Conservation (phyloP, 2,888 invertebrate species). For the Cephus nigrinus region DNA sequence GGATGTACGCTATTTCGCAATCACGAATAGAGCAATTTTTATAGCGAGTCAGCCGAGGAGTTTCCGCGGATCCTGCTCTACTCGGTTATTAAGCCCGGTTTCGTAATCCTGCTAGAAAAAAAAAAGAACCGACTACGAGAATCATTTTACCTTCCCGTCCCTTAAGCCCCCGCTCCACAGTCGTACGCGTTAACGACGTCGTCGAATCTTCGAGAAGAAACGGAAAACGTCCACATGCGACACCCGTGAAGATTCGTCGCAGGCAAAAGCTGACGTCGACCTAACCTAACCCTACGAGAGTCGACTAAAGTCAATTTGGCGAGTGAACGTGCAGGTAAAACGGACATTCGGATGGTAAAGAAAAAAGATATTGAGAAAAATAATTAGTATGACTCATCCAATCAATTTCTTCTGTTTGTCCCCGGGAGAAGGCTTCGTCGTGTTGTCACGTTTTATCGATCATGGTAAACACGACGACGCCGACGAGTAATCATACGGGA, state of each 20-base stretch:
- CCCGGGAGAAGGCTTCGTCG: neutral
- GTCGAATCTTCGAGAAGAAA: constrained; percentile 24
- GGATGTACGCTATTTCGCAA: constrained; percentile 65
- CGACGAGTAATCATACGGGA: neutral
- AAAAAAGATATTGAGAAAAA: neutral
- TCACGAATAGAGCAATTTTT: constrained; percentile 62
- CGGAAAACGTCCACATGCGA: too few relatives aligned
- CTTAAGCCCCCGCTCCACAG: constrained; percentile 16
- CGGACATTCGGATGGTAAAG: constrained; percentile 2
- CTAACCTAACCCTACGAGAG: neutral
- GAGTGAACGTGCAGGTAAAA: neutral
- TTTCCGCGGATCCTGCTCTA: constrained; percentile 52
- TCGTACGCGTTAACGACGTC: constrained; percentile 17
- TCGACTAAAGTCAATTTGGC: neutral
- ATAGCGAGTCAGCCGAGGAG: constrained; percentile 42
- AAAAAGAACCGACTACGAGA: neutral
- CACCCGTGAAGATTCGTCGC: neutral
- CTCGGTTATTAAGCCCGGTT: constrained; percentile 59
- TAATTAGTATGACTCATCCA: neutral
- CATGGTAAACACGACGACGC: neutral
- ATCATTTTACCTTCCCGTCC: constrained; percentile 25
- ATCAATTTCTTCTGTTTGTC: neutral
- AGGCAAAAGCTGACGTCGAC: neutral
- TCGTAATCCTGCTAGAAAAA: constrained; percentile 52
- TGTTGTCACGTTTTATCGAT: neutral